Conservation (phyloP, 2,888 invertebrate species). For the Myopa testacea region DNA sequence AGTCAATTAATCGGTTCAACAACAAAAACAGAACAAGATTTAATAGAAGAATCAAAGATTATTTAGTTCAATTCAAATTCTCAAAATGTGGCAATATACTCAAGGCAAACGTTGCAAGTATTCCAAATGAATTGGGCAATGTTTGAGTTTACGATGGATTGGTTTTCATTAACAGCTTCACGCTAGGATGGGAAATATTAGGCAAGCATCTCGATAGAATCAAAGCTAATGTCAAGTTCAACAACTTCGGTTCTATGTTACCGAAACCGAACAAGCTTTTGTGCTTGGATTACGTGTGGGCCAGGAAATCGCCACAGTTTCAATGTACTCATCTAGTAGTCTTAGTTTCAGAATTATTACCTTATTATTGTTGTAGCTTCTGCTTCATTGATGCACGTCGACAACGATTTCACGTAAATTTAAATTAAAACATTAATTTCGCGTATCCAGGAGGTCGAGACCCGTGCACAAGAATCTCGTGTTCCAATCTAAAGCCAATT, state of each 20-base stretch:
- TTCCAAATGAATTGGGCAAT: too few relatives aligned
- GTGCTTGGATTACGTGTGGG: too few relatives aligned
- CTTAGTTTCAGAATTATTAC: neutral
- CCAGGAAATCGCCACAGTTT: too few relatives aligned
- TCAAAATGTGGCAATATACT: too few relatives aligned
- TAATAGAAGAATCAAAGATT: too few relatives aligned
- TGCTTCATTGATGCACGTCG: neutral
- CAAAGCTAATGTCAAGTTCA: slow-evolving; percentile 17
- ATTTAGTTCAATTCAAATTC: too few relatives aligned
- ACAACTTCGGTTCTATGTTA: neutral
- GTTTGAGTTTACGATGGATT: too few relatives aligned
- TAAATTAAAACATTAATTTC: neutral
- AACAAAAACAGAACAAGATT: too few relatives aligned
- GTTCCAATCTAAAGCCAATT: neutral
- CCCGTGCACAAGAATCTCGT: neutral
- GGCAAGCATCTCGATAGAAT: neutral
- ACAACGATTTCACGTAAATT: neutral
- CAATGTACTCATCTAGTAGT: too few relatives aligned
- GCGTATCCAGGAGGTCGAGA: neutral
- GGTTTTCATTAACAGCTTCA: neutral
- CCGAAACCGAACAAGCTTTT: too few relatives aligned
- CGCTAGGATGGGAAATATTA: neutral
- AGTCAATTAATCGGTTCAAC: too few relatives aligned
- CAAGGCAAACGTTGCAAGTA: too few relatives aligned
- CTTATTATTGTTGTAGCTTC: neutral